Conservation (phyloP, 2,113 vertebrate species). For the Apistogramma diplotaenia region DNA sequence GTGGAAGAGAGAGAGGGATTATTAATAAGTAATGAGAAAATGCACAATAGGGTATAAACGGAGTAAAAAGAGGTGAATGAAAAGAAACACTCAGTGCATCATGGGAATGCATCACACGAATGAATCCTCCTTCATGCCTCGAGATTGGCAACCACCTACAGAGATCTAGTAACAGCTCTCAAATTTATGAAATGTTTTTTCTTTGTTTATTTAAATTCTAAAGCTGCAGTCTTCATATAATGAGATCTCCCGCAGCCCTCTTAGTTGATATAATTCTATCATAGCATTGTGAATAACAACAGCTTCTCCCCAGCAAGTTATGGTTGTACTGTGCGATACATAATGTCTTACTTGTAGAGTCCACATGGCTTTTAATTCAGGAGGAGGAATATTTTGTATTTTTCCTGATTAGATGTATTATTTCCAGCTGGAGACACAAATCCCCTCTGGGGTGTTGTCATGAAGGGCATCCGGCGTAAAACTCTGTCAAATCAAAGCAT, state of each 20-base stretch:
- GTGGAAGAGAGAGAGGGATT: too few relatives aligned
- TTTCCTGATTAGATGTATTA: background rate
- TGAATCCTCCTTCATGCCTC: background rate
- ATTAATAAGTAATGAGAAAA: too few relatives aligned
- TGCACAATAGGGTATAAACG: too few relatives aligned
- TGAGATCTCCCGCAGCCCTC: background rate
- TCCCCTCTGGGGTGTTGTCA: too few relatives aligned
- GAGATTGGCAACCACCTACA: background rate
- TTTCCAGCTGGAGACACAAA: background rate
- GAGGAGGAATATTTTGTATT: background rate
- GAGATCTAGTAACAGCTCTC: background rate
- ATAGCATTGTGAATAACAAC: background rate
- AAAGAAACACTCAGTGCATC: too few relatives aligned
- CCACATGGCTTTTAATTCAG: background rate
- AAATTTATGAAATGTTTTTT: background rate
- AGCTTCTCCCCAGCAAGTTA: background rate
- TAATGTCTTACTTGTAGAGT: too few relatives aligned
- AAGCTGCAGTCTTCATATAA: background rate
- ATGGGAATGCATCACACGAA: too few relatives aligned
- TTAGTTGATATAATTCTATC: background rate
- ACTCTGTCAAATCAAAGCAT: too few relatives aligned
- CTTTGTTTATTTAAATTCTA: background rate
- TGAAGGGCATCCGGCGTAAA: too few relatives aligned
- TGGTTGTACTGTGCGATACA: background rate
- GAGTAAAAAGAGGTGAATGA: too few relatives aligned